Evolutionary conservation across 2,797 vertebrate species (phyloP).

Genomic region (Rhinogobio ventralis): DNA sequence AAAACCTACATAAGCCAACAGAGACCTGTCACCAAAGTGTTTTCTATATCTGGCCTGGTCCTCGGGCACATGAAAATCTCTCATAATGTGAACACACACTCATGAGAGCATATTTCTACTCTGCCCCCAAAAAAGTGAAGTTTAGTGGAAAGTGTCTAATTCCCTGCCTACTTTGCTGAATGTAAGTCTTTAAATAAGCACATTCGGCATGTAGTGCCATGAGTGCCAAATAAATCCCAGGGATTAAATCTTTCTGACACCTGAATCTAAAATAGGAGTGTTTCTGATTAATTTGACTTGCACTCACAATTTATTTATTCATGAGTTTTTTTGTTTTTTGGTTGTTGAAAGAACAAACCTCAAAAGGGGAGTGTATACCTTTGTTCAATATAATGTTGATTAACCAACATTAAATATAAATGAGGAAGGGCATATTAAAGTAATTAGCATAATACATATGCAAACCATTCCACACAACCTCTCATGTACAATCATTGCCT

Average conservation of each 20-base stretch:
- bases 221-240: not conserved
- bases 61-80: slow-evolving; percentile 19
- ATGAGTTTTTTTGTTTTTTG: too few species aligned
- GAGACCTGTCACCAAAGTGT: slow-evolving; percentile 15
- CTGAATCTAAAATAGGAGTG: not conserved
- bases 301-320: not conserved
- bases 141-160: slow-evolving; percentile 27
- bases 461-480: not conserved
- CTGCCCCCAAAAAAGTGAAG: not conserved
- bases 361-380: not conserved
- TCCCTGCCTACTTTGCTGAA: slow-evolving; percentile 45
- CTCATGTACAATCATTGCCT: too few species aligned
- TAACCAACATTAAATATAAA: not conserved
- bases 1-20: slow-evolving; percentile 28
- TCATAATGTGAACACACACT: slow-evolving; percentile 8
- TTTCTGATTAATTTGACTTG: not conserved
- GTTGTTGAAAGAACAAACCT: not conserved
- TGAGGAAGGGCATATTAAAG: not conserved
- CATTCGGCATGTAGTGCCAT: not conserved
- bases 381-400: not conserved
- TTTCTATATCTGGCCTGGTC: slow-evolving; percentile 21
- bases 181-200: slow-evolving; percentile 34
- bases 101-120: slow-evolving; percentile 15
- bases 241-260: not conserved
- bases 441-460: not conserved